Conservation (phyloP, 2,888 invertebrate genomes). For the Callyntrura guangdongensis region DNA sequence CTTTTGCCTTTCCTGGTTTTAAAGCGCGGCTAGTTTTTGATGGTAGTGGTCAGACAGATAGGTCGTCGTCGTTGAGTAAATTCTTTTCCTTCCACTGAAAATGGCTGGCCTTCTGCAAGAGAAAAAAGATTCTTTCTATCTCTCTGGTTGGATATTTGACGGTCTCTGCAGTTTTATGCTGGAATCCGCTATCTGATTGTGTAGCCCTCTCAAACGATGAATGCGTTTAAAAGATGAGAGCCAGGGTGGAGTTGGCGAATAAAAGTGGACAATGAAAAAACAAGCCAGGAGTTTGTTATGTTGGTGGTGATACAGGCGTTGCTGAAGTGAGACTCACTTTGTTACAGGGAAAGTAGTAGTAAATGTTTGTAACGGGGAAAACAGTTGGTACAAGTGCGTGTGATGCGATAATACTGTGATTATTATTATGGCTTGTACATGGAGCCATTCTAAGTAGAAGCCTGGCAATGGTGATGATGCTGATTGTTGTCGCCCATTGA, state of each 20-base stretch:
- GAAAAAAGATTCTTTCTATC: neutral
- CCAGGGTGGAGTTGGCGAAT: neutral
- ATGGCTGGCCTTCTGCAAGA: neutral
- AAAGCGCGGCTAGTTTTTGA: conserved; percentile 47
- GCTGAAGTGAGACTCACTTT: conserved; percentile 27
- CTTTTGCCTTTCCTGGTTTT: conserved; percentile 33
- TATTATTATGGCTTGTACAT: conserved; percentile 27
- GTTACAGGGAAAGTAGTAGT: neutral
- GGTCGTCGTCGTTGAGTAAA: neutral
- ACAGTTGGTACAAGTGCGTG: neutral
- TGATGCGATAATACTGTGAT: conserved; percentile 22
- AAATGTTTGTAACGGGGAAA: conserved; percentile 18
- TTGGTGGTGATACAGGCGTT: no score
- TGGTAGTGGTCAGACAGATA: conserved; percentile 44
- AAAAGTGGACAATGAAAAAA: conserved; percentile 9
- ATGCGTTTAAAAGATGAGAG: conserved; percentile 9
- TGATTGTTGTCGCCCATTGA: conserved; percentile 6
- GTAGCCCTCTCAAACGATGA: neutral
- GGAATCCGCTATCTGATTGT: neutral
- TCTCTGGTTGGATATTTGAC: conserved; percentile 10
- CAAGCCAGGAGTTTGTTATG: no score
- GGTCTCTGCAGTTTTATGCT: neutral
- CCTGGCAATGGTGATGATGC: neutral
- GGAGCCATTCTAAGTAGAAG: no score
- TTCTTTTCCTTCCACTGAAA: neutral